Conservation (phyloP, 2,113 vertebrate species). For the Ibidorhyncha struthersii region DNA sequence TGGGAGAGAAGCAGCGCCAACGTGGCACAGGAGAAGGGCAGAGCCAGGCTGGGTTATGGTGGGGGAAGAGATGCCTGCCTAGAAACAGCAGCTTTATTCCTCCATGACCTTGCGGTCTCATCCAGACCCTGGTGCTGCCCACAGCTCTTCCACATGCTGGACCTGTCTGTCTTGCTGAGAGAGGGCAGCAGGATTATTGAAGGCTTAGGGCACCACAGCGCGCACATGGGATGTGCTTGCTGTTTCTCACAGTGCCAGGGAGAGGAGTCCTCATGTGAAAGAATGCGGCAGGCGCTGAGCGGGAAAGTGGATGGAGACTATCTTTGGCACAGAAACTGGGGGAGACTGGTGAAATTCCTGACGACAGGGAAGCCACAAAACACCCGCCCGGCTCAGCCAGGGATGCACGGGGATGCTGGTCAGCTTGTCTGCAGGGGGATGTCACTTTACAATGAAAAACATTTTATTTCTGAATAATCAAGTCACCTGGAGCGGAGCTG, state of each 20-base stretch:
- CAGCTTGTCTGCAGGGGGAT: neutral
- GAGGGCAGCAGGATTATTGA: neutral
- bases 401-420: rapidly evolving
- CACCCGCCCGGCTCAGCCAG: neutral
- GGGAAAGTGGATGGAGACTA: neutral
- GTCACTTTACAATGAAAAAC: neutral
- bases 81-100: neutral
- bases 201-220: neutral
- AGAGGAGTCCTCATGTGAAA: neutral
- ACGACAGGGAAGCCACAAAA: neutral
- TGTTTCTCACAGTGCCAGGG: neutral
- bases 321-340: neutral
- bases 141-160: neutral
- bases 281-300: neutral
- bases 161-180: neutral
- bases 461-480: neutral
- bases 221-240: rapidly evolving
- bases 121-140: neutral
- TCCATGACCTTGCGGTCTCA: rapidly evolving
- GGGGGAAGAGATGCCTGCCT: neutral
- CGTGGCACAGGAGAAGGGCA: neutral
- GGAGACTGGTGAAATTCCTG: neutral
- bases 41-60: neutral
- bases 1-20: neutral
- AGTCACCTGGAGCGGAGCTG: neutral